Evolutionary conservation across 2,797 vertebrate genomes (phyloP), one percentile per base, ranked within the genome.

Genomic region (Petrocephalus sullivani): DNA sequence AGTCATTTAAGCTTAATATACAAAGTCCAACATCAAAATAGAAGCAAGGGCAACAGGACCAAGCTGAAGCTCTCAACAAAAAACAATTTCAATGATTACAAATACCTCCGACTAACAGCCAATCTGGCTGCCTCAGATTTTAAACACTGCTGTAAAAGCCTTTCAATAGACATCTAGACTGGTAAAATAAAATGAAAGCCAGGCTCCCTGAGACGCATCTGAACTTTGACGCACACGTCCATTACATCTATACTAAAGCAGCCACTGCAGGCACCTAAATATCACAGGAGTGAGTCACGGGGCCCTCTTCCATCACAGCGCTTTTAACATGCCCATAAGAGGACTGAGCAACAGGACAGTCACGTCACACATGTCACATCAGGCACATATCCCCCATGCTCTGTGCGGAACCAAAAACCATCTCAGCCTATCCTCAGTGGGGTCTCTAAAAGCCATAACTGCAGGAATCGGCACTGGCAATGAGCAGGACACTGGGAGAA

Each of bases 201-300:
- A 33, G 12, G 67, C 67, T 75, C 67, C 5, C 67, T 75, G 33
- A 75, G 33, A 75, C 41, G 37, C 21, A 37, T 41, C 67, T 75
- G 37, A 75, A 33, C 71, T 78, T 78, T 78, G 33, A 78, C 71
- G 37, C 71, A 46, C 33, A 46, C 71, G 28, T 19, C 16, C 71
- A 46, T 78, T 78, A 46, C 71, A 33, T 78, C 71, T 19, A 28
- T 78, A 33, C 37, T 46, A 78, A 33, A 78, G 41, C 71, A 78
- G 71, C 14, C 33, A 78, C 4, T 46, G 14, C 71, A 78, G 71
- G 71, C 33, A 78, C 71, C 71, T 78, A 78, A 78, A 78, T 78
- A 78, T 78, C 71, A 78, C 71, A 78, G 71, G 71, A 78, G 71
- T 37, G 71, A 78, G 71, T 78, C 71, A 78, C 16, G 7, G 71